Evolutionary conservation across 2,113 vertebrate genomes (phyloP).

Genomic region (Pterophyllum scalare): DNA sequence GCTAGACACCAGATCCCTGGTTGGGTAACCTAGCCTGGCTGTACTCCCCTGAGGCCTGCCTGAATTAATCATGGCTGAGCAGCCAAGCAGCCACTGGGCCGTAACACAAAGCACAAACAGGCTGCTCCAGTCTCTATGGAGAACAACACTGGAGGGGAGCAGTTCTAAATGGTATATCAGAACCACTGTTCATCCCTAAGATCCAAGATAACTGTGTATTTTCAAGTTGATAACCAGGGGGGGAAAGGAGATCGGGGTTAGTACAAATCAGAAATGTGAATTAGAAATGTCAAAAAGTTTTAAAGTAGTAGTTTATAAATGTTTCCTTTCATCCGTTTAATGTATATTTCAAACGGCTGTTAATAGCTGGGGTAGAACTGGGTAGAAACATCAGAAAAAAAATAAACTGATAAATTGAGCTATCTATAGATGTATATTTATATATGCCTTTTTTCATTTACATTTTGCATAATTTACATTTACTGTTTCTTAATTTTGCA

Average conservation of each 20-base stretch:
- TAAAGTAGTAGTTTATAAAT: neutral
- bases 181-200: neutral
- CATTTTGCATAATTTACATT: neutral
- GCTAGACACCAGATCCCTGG: constrained; percentile 71
- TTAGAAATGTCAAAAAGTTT: neutral
- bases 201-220: neutral
- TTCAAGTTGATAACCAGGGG: neutral
- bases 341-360: neutral
- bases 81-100: constrained; percentile 65
- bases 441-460: no score
- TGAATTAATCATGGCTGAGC: constrained; percentile 81
- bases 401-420: no score
- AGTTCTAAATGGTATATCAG: constrained; percentile 6
- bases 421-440: no score
- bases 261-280: neutral
- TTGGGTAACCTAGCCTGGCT: constrained; percentile 71
- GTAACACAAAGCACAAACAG: constrained; percentile 67
- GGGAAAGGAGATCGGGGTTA: neutral
- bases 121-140: constrained; percentile 61
- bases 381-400: neutral
- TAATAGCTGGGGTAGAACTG: neutral
- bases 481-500: neutral
- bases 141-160: constrained; percentile 20
- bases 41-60: constrained; percentile 65
- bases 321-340: neutral